phyloP scores from a whole-genome alignment of 2,797 vertebrate species.

The Microtus obscurus region DNA sequence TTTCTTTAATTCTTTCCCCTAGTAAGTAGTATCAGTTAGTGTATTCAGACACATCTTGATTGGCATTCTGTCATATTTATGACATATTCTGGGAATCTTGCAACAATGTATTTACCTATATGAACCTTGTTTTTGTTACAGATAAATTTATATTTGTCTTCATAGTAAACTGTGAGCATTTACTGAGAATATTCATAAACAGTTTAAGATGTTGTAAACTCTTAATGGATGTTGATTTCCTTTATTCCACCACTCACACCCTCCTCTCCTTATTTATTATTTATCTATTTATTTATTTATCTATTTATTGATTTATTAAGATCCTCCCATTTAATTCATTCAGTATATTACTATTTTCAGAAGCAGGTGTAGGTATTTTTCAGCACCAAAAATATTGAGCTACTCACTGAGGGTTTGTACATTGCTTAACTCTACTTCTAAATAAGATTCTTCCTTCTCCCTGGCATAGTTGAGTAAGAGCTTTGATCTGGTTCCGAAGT shows the following conservation, averaged over 20 bases:
- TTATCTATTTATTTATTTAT: not conserved
- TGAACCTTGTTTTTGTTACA: not conserved
- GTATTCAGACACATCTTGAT: not conserved
- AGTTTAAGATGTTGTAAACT: not conserved
- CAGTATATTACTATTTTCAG: not conserved
- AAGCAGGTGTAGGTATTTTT: not conserved
- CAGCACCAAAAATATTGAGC: not conserved
- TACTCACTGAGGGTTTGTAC: not conserved
- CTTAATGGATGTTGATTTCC: not conserved
- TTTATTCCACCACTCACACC: not conserved
- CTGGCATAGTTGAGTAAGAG: not conserved
- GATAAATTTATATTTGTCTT: not conserved
- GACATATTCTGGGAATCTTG: not conserved
- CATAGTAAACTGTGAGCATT: not conserved
- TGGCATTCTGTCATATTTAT: not conserved
- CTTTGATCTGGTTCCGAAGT: not conserved
- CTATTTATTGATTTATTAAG: not conserved
- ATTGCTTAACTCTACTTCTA: not conserved
- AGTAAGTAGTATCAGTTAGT: not conserved
- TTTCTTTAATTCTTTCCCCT: not conserved
- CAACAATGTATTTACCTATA: not conserved
- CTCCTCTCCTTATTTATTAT: not conserved
- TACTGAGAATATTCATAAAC: not conserved
- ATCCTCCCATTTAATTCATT: not conserved
- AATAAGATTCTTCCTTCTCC: not conserved